Percentiles rank a stretch among this genome's conserved stretches.
Evolutionary conservation across 2,888 invertebrate genomes (phyloP).

Genomic region (Tillus elongatus): DNA sequence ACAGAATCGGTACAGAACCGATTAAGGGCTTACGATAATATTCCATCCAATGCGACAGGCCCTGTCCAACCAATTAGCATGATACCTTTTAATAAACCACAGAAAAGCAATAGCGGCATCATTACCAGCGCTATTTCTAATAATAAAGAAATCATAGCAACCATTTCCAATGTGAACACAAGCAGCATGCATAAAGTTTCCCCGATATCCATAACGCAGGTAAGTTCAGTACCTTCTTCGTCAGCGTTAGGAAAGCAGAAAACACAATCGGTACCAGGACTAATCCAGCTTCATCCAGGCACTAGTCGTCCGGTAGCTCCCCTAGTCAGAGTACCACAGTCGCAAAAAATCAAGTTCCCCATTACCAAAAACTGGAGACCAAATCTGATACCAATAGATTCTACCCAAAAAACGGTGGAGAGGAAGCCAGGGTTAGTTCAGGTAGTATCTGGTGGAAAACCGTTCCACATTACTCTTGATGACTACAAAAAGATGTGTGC

Average conservation of each 20-base stretch:
- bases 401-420: constrained; percentile 31
- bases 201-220: constrained; percentile 37
- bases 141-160: constrained; percentile 6
- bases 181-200: constrained; percentile 37
- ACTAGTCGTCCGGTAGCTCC: constrained; percentile 34
- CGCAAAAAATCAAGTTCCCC: constrained; percentile 41
- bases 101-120: constrained; percentile 30
- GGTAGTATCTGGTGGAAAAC: constrained; percentile 67
- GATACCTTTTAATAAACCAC: constrained; percentile 31
- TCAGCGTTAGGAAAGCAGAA: constrained; percentile 12
- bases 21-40: constrained; percentile 65
- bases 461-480: constrained; percentile 67
- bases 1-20: constrained; percentile 72
- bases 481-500: constrained; percentile 75
- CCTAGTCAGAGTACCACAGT: constrained; percentile 32
- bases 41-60: constrained; percentile 33
- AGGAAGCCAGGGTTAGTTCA: constrained; percentile 55
- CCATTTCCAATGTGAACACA: constrained; percentile 24
- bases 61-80: constrained; percentile 35
- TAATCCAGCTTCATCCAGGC: constrained; percentile 36
- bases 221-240: constrained; percentile 28
- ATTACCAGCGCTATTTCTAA: constrained; percentile 21
- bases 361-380: constrained; percentile 63
- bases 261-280: constrained; percentile 31
- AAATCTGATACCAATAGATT: constrained; percentile 57